Percentiles rank a stretch among this genome's conserved stretches.
Evolutionary conservation across 2,888 invertebrate genomes (phyloP).

Genomic region (Drosophila bunnanda): DNA sequence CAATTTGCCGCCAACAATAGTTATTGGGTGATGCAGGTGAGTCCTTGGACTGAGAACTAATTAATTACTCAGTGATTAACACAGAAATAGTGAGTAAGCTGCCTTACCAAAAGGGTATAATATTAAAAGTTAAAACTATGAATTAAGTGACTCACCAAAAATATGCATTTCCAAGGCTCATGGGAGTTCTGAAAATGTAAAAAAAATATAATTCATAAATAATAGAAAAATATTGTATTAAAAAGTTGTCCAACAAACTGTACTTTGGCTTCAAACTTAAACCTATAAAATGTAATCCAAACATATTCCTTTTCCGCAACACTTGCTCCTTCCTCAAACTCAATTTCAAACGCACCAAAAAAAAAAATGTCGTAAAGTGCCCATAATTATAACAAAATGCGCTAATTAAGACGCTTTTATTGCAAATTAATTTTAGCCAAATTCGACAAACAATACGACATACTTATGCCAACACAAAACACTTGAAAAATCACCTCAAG

Average conservation of each 20-base stretch:
- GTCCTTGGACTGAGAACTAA: constrained; percentile 35
- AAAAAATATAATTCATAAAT: background rate
- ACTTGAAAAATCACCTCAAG: constrained; percentile 31
- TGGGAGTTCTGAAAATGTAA: background rate
- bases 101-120: background rate
- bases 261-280: no score
- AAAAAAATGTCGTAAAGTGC: constrained; percentile 56
- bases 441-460: constrained; percentile 39
- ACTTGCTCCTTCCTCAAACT: constrained; percentile 4
- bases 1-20: constrained; percentile 85
- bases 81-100: background rate
- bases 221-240: background rate
- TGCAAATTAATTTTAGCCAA: constrained; percentile 48
- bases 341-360: constrained; percentile 21
- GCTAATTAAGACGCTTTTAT: constrained; percentile 63
- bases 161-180: background rate
- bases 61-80: background rate
- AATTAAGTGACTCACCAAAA: background rate
- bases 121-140: background rate
- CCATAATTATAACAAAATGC: constrained; percentile 64
- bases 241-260: background rate
- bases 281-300: background rate
- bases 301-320: background rate
- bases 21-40: constrained; percentile 85
- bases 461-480: constrained; percentile 8